Evolutionary conservation across 1,140 invertebrate species (phyloP).

Genomic region (Proales similis): DNA sequence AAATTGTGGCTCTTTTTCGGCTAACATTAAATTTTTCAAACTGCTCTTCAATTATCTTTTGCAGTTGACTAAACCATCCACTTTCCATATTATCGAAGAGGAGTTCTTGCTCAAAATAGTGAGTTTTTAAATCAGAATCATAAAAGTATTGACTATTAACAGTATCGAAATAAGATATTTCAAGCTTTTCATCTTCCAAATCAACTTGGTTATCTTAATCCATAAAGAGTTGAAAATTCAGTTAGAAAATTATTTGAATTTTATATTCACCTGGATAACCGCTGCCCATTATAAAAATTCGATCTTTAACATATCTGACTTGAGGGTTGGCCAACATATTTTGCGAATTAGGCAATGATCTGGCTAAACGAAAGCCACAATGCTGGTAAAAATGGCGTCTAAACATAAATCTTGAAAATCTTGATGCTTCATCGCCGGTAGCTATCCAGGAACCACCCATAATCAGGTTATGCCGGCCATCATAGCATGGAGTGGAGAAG

Average conservation of each 20-base stretch:
- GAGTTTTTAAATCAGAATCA: slow-evolving; percentile 10
- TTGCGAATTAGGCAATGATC: slow-evolving; percentile 1
- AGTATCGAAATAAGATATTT: slow-evolving; percentile 12
- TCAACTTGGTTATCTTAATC: slow-evolving; percentile 19
- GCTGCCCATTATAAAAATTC: slow-evolving; percentile 4
- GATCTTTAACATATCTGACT: slow-evolving; percentile 5
- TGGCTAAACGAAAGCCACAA: slow-evolving; percentile 45
- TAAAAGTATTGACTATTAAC: slow-evolving; percentile 34
- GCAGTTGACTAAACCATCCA: slow-evolving; percentile 2
- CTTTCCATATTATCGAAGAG: background rate
- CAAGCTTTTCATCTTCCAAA: background rate
- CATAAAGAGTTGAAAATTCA: background rate
- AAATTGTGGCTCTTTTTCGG: slow-evolving; percentile 11
- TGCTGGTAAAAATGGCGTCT: slow-evolving; percentile 51
- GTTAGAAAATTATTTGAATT: slow-evolving; percentile 1
- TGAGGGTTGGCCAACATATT: slow-evolving; percentile 1
- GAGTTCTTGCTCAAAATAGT: slow-evolving; percentile 25
- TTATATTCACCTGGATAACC: slow-evolving; percentile 4
- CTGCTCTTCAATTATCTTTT: background rate
- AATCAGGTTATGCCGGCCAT: slow-evolving; percentile 50
- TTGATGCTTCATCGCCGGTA: slow-evolving; percentile 47
- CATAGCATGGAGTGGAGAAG: slow-evolving; percentile 50
- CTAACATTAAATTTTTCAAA: slow-evolving; percentile 16
- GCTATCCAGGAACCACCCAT: slow-evolving; percentile 40
- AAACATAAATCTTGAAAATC: slow-evolving; percentile 48